Conservation (phyloP, 2,888 invertebrate genomes). For the Poecilus cupreus region DNA sequence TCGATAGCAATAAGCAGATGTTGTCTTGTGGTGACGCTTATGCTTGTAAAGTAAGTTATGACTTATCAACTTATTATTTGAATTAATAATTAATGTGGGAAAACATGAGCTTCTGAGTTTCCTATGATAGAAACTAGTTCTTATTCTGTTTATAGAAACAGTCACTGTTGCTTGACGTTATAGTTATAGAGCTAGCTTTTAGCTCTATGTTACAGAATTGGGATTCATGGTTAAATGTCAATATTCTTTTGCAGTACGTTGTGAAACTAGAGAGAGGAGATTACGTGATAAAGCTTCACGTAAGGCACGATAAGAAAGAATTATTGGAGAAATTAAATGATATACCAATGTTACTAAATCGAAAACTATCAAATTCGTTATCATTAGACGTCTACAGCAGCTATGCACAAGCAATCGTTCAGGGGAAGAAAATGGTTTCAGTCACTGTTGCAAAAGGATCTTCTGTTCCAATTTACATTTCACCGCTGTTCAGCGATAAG, state of each 20-base stretch:
- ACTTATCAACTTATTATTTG: too few relatives aligned
- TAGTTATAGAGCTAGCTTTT: too few relatives aligned
- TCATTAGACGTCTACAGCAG: constrained; percentile 85
- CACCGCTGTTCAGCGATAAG: constrained; percentile 89
- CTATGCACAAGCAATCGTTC: constrained; percentile 81
- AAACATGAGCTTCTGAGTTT: too few relatives aligned
- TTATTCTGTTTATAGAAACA: too few relatives aligned
- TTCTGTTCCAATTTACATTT: constrained; percentile 85
- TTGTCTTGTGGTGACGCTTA: constrained; percentile 93
- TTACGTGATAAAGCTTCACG: constrained; percentile 88
- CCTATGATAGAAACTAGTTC: too few relatives aligned
- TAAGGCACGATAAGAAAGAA: constrained; percentile 92
- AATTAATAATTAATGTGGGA: too few relatives aligned
- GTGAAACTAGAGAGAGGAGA: constrained; percentile 97
- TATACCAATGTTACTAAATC: constrained; percentile 82
- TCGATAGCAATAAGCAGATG: constrained; percentile 91
- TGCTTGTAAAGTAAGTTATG: constrained; percentile 82
- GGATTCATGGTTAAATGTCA: background rate
- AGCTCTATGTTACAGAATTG: too few relatives aligned
- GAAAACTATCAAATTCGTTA: constrained; percentile 84
- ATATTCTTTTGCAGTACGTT: constrained; percentile 77
- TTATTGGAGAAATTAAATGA: constrained; percentile 91
- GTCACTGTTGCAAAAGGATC: constrained; percentile 77
- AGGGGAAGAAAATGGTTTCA: constrained; percentile 85
- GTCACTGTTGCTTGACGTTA: too few relatives aligned